phyloP scores from a whole-genome alignment of 2,113 vertebrate genomes.

The Piprites chloris region DNA sequence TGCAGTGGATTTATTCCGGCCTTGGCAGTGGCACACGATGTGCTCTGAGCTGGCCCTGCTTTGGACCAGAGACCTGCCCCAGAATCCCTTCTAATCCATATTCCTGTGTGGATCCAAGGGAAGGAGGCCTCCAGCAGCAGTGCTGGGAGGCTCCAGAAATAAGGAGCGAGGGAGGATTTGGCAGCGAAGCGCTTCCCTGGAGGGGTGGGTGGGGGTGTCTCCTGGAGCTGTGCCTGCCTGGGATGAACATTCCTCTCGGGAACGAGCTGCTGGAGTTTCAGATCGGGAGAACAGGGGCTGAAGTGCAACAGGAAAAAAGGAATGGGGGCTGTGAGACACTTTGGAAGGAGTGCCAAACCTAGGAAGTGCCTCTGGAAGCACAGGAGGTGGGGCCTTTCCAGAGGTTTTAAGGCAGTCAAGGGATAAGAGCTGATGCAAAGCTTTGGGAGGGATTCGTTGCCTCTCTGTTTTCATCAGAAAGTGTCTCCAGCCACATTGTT shows the following conservation, averaged over 20 bases:
- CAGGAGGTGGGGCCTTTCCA: not conserved
- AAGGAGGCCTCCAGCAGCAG: not conserved
- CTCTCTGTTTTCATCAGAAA: not conserved
- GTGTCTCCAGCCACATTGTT: not conserved
- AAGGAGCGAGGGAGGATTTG: not conserved
- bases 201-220: not conserved
- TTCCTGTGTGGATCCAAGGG: not conserved
- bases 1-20: not conserved
- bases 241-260: not conserved
- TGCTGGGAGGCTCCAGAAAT: not conserved
- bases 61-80: fast-evolving
- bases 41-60: not conserved
- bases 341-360: not conserved
- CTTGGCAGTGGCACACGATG: fast-evolving
- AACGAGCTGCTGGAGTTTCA: not conserved
- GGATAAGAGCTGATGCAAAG: not conserved
- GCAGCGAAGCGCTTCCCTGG: not conserved
- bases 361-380: not conserved
- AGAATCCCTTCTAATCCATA: fast-evolving
- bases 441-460: not conserved
- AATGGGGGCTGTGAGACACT: not conserved
- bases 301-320: not conserved
- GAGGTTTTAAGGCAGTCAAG: not conserved
- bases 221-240: not conserved
- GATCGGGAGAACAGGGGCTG: not conserved